Evolutionary conservation across 2,888 invertebrate genomes (phyloP).

Genomic region (Dolomedes plantarius): DNA sequence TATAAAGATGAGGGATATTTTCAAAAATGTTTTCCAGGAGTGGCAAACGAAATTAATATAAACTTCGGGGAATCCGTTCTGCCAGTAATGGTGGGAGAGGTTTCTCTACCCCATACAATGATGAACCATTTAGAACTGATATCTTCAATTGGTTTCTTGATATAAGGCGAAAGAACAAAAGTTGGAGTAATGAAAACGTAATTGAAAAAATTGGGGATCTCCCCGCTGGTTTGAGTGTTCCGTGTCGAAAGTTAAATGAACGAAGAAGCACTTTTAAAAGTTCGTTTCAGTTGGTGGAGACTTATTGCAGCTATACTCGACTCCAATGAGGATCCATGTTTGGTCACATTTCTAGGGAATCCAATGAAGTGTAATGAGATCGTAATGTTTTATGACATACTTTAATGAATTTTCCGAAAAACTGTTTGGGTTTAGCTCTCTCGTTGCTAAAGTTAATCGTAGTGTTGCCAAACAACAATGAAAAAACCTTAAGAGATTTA

Average conservation of each 20-base stretch:
- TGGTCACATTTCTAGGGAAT: not conserved
- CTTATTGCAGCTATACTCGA: not conserved
- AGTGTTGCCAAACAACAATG: too few relatives aligned
- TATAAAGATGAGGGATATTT: too few relatives aligned
- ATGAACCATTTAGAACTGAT: constrained; percentile 40
- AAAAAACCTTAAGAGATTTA: too few relatives aligned
- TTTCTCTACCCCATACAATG: not conserved
- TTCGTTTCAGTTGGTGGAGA: constrained; percentile 8
- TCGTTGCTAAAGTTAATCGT: too few relatives aligned
- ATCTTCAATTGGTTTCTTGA: constrained; percentile 38
- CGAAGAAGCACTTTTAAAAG: constrained; percentile 52
- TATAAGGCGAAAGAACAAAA: constrained; percentile 39
- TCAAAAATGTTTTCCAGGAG: too few relatives aligned
- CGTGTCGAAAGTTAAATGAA: constrained; percentile 63
- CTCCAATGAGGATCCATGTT: not conserved
- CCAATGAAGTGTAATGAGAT: too few relatives aligned
- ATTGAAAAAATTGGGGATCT: constrained; percentile 31
- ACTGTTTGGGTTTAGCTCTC: too few relatives aligned
- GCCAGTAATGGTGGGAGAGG: not conserved
- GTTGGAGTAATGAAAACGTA: constrained; percentile 62
- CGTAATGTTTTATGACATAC: too few relatives aligned
- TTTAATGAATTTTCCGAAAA: too few relatives aligned
- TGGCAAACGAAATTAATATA: not conserved
- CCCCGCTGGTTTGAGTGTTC: constrained; percentile 18
- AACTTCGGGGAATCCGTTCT: not conserved